phyloP scores from a whole-genome alignment of 2,113 vertebrate species.

The Pao palembangensis region DNA sequence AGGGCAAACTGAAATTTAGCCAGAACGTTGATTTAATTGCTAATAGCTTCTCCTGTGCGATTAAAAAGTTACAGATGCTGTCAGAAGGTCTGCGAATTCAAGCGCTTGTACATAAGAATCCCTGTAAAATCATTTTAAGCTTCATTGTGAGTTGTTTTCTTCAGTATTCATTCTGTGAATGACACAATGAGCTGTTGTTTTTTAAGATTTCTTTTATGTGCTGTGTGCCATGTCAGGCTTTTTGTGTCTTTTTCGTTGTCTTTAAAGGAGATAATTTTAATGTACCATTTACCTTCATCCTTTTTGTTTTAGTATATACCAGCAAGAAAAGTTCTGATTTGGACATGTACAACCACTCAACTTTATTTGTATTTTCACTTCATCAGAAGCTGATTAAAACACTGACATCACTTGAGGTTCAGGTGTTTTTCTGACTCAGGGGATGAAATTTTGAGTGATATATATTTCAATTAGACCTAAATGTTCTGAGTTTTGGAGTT shows the following conservation, averaged over 20 bases:
- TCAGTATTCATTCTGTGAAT: conserved; percentile 79
- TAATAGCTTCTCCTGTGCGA: no score
- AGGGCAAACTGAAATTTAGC: background rate
- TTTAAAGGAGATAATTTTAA: background rate
- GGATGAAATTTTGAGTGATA: no score
- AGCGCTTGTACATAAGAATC: background rate
- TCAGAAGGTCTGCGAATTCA: background rate
- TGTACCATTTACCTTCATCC: background rate
- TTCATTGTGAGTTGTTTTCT: conserved; percentile 29
- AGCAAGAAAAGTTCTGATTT: background rate
- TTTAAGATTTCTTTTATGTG: background rate
- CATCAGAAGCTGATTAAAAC: background rate
- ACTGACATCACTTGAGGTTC: background rate
- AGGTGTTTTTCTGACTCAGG: background rate
- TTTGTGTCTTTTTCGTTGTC: background rate
- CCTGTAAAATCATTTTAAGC: conserved; percentile 14
- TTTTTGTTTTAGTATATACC: background rate
- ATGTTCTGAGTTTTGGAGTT: no score
- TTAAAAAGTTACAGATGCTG: background rate
- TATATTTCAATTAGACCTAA: no score
- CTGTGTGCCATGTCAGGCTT: no score
- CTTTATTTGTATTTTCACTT: background rate
- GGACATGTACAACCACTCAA: no score
- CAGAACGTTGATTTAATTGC: no score
- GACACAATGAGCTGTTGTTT: conserved; percentile 33